These are phyloP conservation scores for Machimus rusticus DNA, from an alignment of 2,888 invertebrate species.

Conservation along the genomic window DNA sequence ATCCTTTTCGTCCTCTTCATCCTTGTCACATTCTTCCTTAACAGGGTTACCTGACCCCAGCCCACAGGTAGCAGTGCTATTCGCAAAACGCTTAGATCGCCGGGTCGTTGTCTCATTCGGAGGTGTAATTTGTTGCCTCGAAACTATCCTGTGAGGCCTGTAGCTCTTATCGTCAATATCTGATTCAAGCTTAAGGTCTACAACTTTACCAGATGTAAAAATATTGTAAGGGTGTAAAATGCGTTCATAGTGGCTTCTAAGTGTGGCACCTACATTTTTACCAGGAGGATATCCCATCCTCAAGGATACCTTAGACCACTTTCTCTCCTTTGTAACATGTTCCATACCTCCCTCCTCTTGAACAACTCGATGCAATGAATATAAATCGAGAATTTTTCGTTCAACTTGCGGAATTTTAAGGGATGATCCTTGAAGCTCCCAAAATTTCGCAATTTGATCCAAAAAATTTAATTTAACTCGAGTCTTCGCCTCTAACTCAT, in stretches of 20 bases:
- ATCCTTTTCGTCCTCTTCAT: slow-evolving; percentile 43
- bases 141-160: slow-evolving; percentile 76
- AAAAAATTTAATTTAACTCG: slow-evolving; percentile 95
- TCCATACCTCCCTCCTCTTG: slow-evolving; percentile 89
- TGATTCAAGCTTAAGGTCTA: slow-evolving; percentile 57
- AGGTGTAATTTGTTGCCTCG: slow-evolving; percentile 74
- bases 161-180: slow-evolving; percentile 71
- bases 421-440: slow-evolving; percentile 94
- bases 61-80: slow-evolving; percentile 62
- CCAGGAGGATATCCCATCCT: slow-evolving; percentile 88
- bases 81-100: slow-evolving; percentile 68
- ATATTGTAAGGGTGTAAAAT: slow-evolving; percentile 93
- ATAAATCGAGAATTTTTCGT: slow-evolving; percentile 89
- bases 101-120: slow-evolving; percentile 71
- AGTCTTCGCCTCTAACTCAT: slow-evolving; percentile 97
- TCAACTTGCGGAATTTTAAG: slow-evolving; percentile 95
- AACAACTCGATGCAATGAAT: slow-evolving; percentile 86
- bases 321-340: slow-evolving; percentile 83
- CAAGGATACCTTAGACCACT: slow-evolving; percentile 90
- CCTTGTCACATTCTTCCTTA: slow-evolving; percentile 28
- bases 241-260: slow-evolving; percentile 91
- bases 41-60: slow-evolving; percentile 42
- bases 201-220: slow-evolving; percentile 78
- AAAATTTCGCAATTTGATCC: slow-evolving; percentile 96
- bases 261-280: slow-evolving; percentile 83